Base-by-base conservation (phyloP, 2,888 invertebrate genomes). In the Drosophila atripex region DNA sequence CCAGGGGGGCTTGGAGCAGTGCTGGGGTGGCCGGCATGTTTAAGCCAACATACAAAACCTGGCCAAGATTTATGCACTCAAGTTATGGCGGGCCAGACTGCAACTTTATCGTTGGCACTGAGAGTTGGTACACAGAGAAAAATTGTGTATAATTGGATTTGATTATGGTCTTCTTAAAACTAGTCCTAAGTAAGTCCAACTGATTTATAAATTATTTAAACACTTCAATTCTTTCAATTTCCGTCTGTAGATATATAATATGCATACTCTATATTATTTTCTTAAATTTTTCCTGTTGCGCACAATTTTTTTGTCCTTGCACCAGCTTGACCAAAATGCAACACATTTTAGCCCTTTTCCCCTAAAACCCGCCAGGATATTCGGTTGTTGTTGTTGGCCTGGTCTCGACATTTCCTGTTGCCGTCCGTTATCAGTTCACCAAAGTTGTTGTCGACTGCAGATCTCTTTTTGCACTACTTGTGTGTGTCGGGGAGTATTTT, bases 21-120 rank as follows among this genome's bases (percentile, higher is more conserved):
- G 5, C 6, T 0, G 12, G 14, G 55, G 1, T 9, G 30, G n/a
- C 7, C 14, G 53, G 28, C 21, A 21, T 18, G 21, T 18, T 43
- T 43, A 18, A 14, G 47, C 16, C 55, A 16, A 43, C 45, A 46
- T 63, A 64, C 54, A 46, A 46, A 75, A 58, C 66, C 70, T 59
- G 51, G 64, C 68, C 49, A 88, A 86, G 86, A 89, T 89, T 89
- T 89, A 89, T 89, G 84, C 79, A 77, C 54, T 72, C 83, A 61
- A 82, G 82, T 85, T 82, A 87, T 85, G 77, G 82, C 73, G 65
- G 53, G 53, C 65, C 87, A 68, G 76, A 76, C 66, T 78, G 71
- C 77, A 87, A 85, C 86, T 85, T 87, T 83, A 82, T 83, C 87
- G 86, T 69, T 63, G 58, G 46, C 58, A 49, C 49, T 32, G 60